Evolutionary conservation across 2,888 invertebrate species (phyloP).

Genomic region (Polylopha cassiicola): DNA sequence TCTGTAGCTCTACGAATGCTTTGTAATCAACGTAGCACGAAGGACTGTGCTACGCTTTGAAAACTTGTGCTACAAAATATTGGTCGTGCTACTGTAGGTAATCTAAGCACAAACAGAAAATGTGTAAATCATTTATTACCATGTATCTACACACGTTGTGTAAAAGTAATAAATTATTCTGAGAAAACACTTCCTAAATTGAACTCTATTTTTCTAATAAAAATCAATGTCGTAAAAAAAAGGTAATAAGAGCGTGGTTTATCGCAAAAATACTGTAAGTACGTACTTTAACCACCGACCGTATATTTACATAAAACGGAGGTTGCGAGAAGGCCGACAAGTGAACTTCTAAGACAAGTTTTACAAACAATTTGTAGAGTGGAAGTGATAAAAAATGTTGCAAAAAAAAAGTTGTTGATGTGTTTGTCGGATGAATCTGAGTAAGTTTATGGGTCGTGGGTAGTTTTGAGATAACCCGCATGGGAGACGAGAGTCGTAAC

Average conservation of each 20-base stretch:
- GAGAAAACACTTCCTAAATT: too few relatives aligned
- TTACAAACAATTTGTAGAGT: constrained; percentile 19
- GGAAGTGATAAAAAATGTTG: constrained; percentile 7
- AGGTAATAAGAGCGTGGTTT: constrained; percentile 30
- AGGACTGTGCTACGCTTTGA: too few relatives aligned
- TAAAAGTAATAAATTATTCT: too few relatives aligned
- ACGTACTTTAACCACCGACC: constrained; percentile 26
- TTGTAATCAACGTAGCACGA: too few relatives aligned
- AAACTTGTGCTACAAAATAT: too few relatives aligned
- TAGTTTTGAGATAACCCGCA: constrained; percentile 26
- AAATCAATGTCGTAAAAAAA: constrained; percentile 22
- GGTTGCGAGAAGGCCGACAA: constrained; percentile 22
- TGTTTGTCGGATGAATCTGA: constrained; percentile 22
- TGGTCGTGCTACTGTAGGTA: too few relatives aligned
- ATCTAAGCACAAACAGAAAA: too few relatives aligned
- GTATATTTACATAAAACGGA: constrained; percentile 35
- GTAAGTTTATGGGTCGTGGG: constrained; percentile 22
- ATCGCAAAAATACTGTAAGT: constrained; percentile 28
- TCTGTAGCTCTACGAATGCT: too few relatives aligned
- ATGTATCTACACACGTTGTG: too few relatives aligned
- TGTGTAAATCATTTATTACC: too few relatives aligned
- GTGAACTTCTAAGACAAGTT: constrained; percentile 13
- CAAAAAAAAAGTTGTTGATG: constrained; percentile 23
- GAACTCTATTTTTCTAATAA: too few relatives aligned
- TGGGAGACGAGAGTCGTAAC: constrained; percentile 28